phyloP scores from a whole-genome alignment of 1,140 invertebrate genomes.

The Dufourea novaeangliae region DNA sequence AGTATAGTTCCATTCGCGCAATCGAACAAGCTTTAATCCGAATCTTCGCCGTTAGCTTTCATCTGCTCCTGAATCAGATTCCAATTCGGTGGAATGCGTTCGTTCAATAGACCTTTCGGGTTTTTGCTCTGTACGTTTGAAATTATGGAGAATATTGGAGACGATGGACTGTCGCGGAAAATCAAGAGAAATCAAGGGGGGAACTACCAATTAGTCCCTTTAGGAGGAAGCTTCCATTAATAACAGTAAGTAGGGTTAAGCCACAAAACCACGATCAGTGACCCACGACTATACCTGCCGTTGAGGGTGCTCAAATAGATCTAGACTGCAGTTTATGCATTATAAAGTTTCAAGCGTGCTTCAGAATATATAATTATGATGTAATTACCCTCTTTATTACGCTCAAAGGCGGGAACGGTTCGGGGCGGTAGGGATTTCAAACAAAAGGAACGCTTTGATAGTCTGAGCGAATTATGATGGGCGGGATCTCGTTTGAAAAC shows the following conservation, averaged over 20 bases:
- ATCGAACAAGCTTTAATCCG: background rate
- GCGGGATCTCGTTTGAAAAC: background rate
- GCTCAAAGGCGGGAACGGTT: background rate
- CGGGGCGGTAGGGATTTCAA: background rate
- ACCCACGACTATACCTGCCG: conserved; percentile 22
- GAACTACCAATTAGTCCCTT: conserved; percentile 32
- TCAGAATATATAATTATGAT: conserved; percentile 21
- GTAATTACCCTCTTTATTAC: conserved; percentile 23
- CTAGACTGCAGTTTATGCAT: conserved; percentile 21
- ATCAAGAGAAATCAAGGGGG: conserved; percentile 1
- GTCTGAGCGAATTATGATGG: background rate
- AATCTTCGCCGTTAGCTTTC: background rate
- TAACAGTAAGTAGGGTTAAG: conserved; percentile 28
- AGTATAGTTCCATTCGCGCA: no score
- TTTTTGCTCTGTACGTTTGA: background rate
- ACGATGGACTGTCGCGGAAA: background rate
- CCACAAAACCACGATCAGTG: conserved; percentile 31
- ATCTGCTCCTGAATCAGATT: background rate
- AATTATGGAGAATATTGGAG: background rate
- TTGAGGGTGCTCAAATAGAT: conserved; percentile 20
- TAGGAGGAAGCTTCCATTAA: conserved; percentile 5
- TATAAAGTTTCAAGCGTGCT: conserved; percentile 11
- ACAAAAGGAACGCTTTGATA: background rate
- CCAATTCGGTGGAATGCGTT: background rate
- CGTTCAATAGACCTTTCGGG: background rate